Evolutionary conservation across 92 coral and sea anemone species (phyloP).

Genomic region (Pocillopora grandis): DNA sequence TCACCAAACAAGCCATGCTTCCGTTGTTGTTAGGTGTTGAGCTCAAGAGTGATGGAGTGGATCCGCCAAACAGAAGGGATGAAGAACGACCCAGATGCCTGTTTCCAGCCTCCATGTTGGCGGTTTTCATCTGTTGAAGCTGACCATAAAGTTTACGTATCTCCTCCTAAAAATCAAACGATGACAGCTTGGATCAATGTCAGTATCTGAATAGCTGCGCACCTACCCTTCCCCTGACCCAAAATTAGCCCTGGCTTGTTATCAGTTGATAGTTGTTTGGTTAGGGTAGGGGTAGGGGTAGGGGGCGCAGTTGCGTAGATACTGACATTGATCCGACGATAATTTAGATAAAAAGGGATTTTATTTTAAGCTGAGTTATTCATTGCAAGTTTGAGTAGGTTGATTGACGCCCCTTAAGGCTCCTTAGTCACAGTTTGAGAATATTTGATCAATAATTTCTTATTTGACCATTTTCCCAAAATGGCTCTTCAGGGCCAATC

Average conservation of each 20-base stretch:
- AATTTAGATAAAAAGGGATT: constrained; percentile 66
- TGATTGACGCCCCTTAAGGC: constrained; percentile 31
- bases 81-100: constrained; percentile 76
- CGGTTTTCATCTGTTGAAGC: constrained; percentile 75
- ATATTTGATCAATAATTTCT: too few species aligned
- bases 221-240: too few species aligned
- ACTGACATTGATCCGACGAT: too few species aligned
- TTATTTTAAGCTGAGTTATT: constrained; percentile 59
- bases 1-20: constrained; percentile 18
- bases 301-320: too few species aligned
- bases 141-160: constrained; percentile 83
- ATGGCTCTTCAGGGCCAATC: too few species aligned
- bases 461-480: too few species aligned
- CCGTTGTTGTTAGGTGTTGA: constrained; percentile 16
- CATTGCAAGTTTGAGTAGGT: constrained; percentile 8
- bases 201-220: too few species aligned
- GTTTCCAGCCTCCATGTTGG: constrained; percentile 87
- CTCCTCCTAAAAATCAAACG: constrained; percentile 60
- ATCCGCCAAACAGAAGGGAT: constrained; percentile 49
- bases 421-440: too few species aligned
- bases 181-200: too few species aligned
- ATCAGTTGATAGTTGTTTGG: too few species aligned
- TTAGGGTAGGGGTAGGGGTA: too few species aligned
- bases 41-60: constrained; percentile 48
- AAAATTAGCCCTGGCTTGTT: too few species aligned